Evolutionary conservation across 2,888 invertebrate species (phyloP).

Genomic region (Alloscopus bannaensis): DNA sequence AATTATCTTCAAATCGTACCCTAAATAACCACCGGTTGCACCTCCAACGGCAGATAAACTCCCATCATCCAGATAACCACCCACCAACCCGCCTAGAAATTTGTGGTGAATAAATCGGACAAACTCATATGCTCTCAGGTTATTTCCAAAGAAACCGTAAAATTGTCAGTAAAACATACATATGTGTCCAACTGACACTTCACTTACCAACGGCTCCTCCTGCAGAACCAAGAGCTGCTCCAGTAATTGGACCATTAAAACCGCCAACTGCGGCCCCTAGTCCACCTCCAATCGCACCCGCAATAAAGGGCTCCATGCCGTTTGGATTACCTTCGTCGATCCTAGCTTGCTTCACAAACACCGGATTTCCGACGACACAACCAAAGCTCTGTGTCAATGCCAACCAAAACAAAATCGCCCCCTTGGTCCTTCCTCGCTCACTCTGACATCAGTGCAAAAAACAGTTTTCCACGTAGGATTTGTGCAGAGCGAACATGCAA

Average conservation of each 20-base stretch:
- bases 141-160: not conserved
- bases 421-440: too few species aligned
- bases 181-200: too few species aligned
- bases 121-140: too few species aligned
- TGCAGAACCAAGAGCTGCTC: constrained; percentile 13
- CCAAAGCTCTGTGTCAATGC: too few species aligned
- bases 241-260: constrained; percentile 25
- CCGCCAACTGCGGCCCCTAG: constrained; percentile 35
- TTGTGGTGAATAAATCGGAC: not conserved
- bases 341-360: too few species aligned
- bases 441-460: too few species aligned
- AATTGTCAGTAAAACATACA: not conserved
- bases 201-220: constrained; percentile 32
- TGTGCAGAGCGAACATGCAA: too few species aligned
- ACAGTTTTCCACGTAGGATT: too few species aligned
- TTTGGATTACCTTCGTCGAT: too few species aligned
- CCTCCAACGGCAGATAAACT: constrained; percentile 9
- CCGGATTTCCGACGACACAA: too few species aligned
- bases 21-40: constrained; percentile 43
- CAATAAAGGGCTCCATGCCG: not conserved
- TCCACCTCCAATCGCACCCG: constrained; percentile 11
- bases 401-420: too few species aligned
- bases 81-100: constrained; percentile 43
- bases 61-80: constrained; percentile 33
- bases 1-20: constrained; percentile 14